phyloP scores from a whole-genome alignment of 2,797 vertebrate genomes.

The Phalanger gymnotis region DNA sequence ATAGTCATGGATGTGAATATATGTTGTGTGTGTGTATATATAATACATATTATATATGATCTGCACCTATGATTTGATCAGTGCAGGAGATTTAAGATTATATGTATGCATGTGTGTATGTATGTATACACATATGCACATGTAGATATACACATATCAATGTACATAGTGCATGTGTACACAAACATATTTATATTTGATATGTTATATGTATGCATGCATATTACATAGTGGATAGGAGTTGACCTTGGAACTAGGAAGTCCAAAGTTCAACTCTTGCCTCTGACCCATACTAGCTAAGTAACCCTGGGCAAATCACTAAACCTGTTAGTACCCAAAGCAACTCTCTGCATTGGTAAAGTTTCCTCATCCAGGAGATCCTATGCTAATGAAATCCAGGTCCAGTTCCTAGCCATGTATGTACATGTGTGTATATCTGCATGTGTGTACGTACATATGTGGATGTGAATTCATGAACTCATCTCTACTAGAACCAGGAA shows the following conservation, averaged over 20 bases:
- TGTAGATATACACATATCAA: neutral
- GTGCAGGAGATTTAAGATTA: no score
- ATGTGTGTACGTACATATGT: neutral
- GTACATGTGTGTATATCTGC: neutral
- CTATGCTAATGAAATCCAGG: neutral
- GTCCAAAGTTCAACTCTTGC: neutral
- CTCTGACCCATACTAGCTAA: neutral
- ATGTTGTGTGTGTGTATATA: no score
- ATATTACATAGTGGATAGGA: neutral
- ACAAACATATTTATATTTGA: neutral
- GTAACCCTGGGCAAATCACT: neutral
- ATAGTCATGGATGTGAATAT: no score
- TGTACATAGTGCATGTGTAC: neutral
- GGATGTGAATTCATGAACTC: neutral
- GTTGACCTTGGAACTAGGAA: neutral
- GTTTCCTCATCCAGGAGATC: neutral
- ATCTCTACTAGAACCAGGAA: neutral
- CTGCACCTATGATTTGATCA: neutral
- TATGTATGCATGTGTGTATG: no score
- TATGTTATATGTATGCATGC: neutral
- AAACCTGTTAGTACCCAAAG: neutral
- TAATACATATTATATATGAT: no score
- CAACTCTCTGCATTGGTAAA: neutral
- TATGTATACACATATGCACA: no score
- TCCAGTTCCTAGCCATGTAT: neutral